These are phyloP conservation scores for Eclectus roratus DNA, from an alignment of 2,113 vertebrate species.

Conservation along the genomic window DNA sequence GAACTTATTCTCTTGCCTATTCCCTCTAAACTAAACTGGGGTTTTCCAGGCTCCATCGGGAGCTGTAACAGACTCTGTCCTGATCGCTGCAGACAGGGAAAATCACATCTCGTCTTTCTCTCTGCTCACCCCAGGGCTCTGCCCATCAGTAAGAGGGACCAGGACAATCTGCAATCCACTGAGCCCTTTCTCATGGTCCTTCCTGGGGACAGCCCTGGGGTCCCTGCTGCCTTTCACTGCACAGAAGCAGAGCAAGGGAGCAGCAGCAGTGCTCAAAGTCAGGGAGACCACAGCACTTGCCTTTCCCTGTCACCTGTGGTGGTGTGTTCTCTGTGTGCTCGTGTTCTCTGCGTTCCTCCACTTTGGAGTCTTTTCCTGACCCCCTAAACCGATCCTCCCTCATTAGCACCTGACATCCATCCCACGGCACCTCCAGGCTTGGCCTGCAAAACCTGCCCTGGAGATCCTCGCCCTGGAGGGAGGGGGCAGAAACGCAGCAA, in stretches of 20 bases:
- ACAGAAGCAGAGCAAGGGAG: not conserved
- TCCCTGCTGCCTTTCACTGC: not conserved
- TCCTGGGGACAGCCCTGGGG: not conserved
- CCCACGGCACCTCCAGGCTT: not conserved
- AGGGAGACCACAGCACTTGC: not conserved
- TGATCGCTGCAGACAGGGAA: not conserved
- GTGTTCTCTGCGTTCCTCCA: not conserved
- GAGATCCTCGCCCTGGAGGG: not conserved
- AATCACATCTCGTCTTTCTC: not conserved
- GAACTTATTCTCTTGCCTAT: not conserved
- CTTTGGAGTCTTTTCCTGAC: not conserved
- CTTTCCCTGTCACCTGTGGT: not conserved
- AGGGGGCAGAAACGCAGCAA: constrained; percentile 8
- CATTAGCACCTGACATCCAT: not conserved
- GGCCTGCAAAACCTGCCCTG: not conserved
- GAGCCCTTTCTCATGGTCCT: not conserved
- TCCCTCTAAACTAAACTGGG: not conserved
- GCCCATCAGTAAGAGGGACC: not conserved
- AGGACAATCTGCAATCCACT: not conserved
- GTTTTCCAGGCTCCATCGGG: not conserved
- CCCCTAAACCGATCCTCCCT: not conserved
- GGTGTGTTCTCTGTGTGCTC: not conserved
- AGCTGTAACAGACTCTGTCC: not conserved
- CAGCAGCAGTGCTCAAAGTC: not conserved
- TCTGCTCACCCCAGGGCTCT: not conserved